These are phyloP conservation scores for Ischnura elegans DNA, from an alignment of 2,888 invertebrate species.

Conservation along the genomic window DNA sequence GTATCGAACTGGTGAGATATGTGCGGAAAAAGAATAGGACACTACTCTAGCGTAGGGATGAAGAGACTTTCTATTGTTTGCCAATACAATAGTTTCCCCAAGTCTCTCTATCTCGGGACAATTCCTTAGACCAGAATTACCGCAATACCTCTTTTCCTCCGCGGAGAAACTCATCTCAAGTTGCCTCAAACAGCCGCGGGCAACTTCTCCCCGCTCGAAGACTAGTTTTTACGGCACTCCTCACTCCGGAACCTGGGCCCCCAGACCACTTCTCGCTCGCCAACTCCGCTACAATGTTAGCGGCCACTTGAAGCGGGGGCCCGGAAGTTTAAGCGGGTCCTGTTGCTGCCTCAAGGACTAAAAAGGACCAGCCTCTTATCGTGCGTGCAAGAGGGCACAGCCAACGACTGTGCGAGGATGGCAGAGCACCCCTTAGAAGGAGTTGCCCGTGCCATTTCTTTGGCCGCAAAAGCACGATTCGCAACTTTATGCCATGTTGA, in stretches of 20 bases:
- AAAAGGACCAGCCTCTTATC: neutral
- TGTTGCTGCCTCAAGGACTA: neutral
- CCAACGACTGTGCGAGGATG: too few relatives aligned
- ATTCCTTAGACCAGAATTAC: neutral
- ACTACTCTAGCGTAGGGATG: neutral
- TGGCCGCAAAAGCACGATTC: too few relatives aligned
- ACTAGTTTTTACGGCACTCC: neutral
- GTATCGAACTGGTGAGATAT: neutral
- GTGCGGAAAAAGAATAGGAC: neutral
- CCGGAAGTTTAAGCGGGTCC: neutral
- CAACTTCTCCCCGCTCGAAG: neutral
- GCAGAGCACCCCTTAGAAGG: too few relatives aligned
- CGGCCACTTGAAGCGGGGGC: neutral
- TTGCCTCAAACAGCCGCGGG: constrained; percentile 4
- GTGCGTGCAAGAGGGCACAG: neutral
- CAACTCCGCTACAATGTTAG: neutral
- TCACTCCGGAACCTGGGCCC: neutral
- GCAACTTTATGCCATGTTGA: too few relatives aligned
- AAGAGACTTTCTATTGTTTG: neutral
- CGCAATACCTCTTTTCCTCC: neutral
- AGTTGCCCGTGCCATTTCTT: too few relatives aligned
- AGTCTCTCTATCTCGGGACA: neutral
- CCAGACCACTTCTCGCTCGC: neutral
- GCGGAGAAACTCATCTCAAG: neutral
- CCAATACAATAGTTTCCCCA: neutral